Percentiles rank a stretch among this genome's conserved stretches.
Evolutionary conservation across 2,888 invertebrate species (phyloP).

Genomic region (Kuschelorhynchus macadamiae): DNA sequence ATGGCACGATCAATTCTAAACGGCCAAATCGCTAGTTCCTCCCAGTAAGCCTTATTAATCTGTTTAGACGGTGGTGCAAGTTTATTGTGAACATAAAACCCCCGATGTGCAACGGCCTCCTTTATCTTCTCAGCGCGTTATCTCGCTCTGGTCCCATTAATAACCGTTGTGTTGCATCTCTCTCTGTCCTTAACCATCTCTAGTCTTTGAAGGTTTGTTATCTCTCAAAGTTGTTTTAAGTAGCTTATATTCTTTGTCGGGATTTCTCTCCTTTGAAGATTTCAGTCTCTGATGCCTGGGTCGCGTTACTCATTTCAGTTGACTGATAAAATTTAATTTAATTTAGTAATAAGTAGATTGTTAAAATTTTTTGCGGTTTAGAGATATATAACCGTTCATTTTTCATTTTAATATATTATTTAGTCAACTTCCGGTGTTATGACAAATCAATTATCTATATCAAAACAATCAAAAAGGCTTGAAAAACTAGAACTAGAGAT

Average conservation of each 20-base stretch:
- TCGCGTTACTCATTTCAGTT: constrained; percentile 30
- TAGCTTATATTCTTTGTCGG: constrained; percentile 50
- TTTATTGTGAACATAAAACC: constrained; percentile 37
- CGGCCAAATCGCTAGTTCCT: constrained; percentile 36
- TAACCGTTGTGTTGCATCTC: constrained; percentile 28
- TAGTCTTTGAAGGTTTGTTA: constrained; percentile 48
- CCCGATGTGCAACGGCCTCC: constrained; percentile 29
- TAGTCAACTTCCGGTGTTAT: too few relatives aligned
- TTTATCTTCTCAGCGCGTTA: constrained; percentile 24
- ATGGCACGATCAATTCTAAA: constrained; percentile 41
- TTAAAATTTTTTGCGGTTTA: too few relatives aligned
- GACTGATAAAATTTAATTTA: constrained; percentile 40
- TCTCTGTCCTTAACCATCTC: background rate
- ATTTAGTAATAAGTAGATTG: constrained; percentile 38
- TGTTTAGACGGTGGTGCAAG: constrained; percentile 46
- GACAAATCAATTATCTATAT: too few relatives aligned
- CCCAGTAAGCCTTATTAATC: constrained; percentile 47
- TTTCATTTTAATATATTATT: too few relatives aligned
- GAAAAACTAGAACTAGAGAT: too few relatives aligned
- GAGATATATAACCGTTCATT: too few relatives aligned
- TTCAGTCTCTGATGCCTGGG: constrained; percentile 18
- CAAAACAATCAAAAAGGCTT: too few relatives aligned
- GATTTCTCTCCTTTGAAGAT: constrained; percentile 47
- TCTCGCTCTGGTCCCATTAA: constrained; percentile 31
- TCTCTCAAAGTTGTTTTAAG: constrained; percentile 47